These are phyloP conservation scores for Nannoperca australis DNA, from an alignment of 2,797 vertebrate genomes.

Conservation along the genomic window DNA sequence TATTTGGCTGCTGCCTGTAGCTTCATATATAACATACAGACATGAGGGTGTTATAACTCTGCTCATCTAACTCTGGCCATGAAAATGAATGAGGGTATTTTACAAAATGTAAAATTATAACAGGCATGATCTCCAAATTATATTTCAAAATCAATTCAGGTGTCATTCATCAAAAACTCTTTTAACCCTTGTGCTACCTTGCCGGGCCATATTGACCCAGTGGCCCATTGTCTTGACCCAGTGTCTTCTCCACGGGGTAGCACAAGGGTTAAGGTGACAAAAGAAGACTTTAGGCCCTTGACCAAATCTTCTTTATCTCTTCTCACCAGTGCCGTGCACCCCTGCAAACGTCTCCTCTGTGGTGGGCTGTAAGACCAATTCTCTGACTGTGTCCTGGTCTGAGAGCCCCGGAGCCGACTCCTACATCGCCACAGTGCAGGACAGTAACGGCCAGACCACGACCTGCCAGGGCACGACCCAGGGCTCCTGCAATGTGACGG, in stretches of 20 bases:
- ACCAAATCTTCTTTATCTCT: background rate
- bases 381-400: conserved; percentile 78
- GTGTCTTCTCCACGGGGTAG: too few species aligned
- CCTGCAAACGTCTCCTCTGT: conserved; percentile 67
- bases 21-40: background rate
- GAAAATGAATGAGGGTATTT: background rate
- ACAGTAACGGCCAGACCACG: conserved; percentile 72
- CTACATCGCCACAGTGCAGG: conserved; percentile 77
- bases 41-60: background rate
- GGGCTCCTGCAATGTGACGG: conserved; percentile 75
- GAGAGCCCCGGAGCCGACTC: conserved; percentile 77
- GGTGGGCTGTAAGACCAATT: conserved; percentile 71
- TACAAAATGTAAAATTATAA: background rate
- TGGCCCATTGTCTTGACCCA: too few species aligned
- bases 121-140: background rate
- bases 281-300: background rate
- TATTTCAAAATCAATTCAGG: background rate
- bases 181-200: background rate
- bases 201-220: too few species aligned
- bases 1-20: background rate
- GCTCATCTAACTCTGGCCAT: background rate
- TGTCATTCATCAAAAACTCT: background rate
- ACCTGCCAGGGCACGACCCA: conserved; percentile 75
- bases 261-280: too few species aligned
- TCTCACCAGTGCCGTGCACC: conserved; percentile 79